Evolutionary conservation across 2,113 vertebrate species (phyloP), one percentile per base, ranked within the genome.

Genomic region (Dryoscopus gambensis): DNA sequence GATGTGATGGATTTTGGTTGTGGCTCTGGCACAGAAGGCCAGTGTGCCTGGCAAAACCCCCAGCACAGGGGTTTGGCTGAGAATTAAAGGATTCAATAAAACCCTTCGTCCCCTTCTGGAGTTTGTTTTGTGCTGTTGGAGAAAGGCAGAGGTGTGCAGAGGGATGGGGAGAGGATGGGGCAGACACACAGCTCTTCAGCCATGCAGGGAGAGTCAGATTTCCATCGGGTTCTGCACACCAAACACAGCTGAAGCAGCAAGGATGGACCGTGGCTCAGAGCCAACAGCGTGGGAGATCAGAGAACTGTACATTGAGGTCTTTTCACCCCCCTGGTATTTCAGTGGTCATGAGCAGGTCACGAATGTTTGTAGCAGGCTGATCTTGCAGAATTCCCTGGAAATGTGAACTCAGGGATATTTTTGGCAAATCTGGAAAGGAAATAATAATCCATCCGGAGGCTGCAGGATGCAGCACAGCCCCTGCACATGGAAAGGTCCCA

Each of bases 361-460:
- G 52, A 55, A 75, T 81, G 83, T 84, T 40, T 87, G 62, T 46
- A 83, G 44, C n/a, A 73, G 37, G 67, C 50, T 93, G 82, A 83
- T 78, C 68, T 74, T 93, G 85, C 59, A 89, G 59, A 93, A 94
- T 90, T 74, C 90, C 44, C 63, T 91, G 90, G 89, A 93, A 77
- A 83, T 70, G 68, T 86, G 78, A 95, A 73, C 39, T 80, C 55
- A 3, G n/a, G 31, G 82, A 50, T 79, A 90, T 83, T 96, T 94
- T 42, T 88, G 87, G 75, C 42, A 88, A 80, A 93, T 80, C 50
- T 82, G 59, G 71, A 88, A 87, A 91, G 71, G 87, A 96, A 94
- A 77, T 60, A 75, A 73, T 73, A 44, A 74, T 80, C 71, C 60
- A 55, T 67, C 52, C 0, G 3, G 85, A 84, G 89, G 64, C 79